Base-by-base conservation (phyloP, 1,140 invertebrate species). In the Drosophila elegans region DNA sequence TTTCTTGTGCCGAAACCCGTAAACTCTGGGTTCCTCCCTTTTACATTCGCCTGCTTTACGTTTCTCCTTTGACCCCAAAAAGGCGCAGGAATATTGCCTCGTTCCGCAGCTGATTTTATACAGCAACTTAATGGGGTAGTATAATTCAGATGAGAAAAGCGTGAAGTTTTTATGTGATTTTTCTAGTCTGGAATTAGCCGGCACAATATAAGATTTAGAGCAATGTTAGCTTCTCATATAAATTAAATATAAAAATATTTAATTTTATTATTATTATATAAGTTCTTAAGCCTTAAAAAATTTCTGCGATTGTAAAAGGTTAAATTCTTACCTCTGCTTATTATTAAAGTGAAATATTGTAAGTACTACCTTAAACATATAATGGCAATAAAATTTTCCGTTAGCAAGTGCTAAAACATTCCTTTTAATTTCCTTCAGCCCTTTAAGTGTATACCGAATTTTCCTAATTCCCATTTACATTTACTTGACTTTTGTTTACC, bases 401-500 rank as follows among this genome's bases (percentile, higher is more conserved):
- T 3, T 3, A 2, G 4, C 3, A 29, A 3, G 4, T 4, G 2
- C 27, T 29, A 29, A 29, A 29, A 3, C 4, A 29, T 29, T 3
- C 27, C 4, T 27, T 3, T 27, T 27, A 27, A 29, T 4, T 29
- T 29, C 29, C 29, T 32, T 32, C 2, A 32, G 29, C 6, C 29
- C 6, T 32, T 6, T 32, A 32, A 44, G 42, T 9, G 46, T 32
- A 39, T 44, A 25, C 0, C 7, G 9, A 9, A 1, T 1, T 27
- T 36, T 9, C 7, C 7, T n/a, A 48, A 4, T 46, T 34, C 36
- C n/a, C 44, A 42, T 62, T 54, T 41, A 39, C 36, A 73, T 62
- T 52, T 60, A 41, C 34, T 55, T 62, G 16, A 36, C 52, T 62
- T 55, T 72, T 78, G 63, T 67, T 74, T 75, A 57, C 57, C 48